A percentile compares a stretch with the other conserved stretches of the same genome.
Conservation (phyloP, 37 sponge, comb jelly and placozoan genomes). For the Amphimedon queenslandica region DNA sequence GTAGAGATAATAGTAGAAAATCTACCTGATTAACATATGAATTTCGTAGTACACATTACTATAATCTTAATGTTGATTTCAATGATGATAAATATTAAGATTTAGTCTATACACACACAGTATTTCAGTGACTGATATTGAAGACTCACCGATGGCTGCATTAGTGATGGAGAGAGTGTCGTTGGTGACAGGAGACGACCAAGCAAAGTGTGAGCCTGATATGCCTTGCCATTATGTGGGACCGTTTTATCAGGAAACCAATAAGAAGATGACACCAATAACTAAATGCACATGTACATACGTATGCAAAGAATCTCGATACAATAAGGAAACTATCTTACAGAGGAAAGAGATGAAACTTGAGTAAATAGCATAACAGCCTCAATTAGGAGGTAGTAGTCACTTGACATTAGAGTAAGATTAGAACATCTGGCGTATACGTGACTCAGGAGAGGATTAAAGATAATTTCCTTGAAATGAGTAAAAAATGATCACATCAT, state of each 20-base stretch:
- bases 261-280: constrained; percentile 16
- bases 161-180: constrained; percentile 11
- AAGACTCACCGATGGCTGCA: constrained; percentile 38
- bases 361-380: constrained; percentile 16
- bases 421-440: constrained; percentile 2
- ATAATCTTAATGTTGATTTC: no score
- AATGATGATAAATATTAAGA: no score
- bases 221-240: constrained; percentile 24
- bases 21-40: no score
- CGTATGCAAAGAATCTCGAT: neutral
- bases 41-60: no score
- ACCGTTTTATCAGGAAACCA: constrained; percentile 25
- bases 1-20: no score
- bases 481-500: neutral
- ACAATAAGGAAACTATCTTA: neutral
- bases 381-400: neutral
- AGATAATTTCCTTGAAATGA: constrained; percentile 18
- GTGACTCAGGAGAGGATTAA: constrained; percentile 5
- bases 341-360: constrained; percentile 9
- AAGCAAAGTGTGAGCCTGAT: constrained; percentile 41
- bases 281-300: constrained; percentile 1
- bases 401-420: constrained; percentile 2
- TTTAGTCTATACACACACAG: no score
- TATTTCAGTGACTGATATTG: no score
- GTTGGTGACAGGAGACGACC: constrained; percentile 50